A percentile compares a stretch with the other conserved stretches of the same genome.
phyloP scores from a whole-genome alignment of 2,888 invertebrate genomes.

The Acanthococcus lagerstroemiae region DNA sequence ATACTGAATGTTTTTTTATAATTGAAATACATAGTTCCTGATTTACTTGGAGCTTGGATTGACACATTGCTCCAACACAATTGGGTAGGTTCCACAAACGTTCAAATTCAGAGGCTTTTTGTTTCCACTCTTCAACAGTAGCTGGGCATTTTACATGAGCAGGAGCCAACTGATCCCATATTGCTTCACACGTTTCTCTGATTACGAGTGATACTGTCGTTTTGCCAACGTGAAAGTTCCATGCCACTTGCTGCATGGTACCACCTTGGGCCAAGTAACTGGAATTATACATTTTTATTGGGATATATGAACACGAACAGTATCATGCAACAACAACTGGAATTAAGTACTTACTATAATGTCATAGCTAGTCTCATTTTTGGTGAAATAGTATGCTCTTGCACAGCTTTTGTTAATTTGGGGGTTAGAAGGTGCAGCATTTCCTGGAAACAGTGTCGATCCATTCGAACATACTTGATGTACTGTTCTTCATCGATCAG shows the following conservation, averaged over 20 bases:
- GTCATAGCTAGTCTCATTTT: neutral
- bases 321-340: neutral
- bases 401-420: neutral
- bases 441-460: neutral
- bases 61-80: neutral
- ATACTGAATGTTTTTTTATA: constrained; percentile 2
- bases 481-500: constrained; percentile 43
- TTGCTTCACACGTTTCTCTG: neutral
- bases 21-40: neutral
- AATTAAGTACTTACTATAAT: neutral
- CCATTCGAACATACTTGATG: neutral
- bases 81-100: neutral
- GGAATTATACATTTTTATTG: neutral
- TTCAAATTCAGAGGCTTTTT: neutral
- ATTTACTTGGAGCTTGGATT: neutral
- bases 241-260: neutral
- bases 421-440: neutral
- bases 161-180: neutral
- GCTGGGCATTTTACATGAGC: neutral
- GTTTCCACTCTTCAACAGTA: neutral
- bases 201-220: neutral
- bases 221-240: neutral
- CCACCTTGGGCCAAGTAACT: neutral
- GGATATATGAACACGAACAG: neutral
- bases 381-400: neutral